Base-by-base conservation (phyloP, 2,797 vertebrate genomes). In the Hippoglossus hippoglossus region DNA sequence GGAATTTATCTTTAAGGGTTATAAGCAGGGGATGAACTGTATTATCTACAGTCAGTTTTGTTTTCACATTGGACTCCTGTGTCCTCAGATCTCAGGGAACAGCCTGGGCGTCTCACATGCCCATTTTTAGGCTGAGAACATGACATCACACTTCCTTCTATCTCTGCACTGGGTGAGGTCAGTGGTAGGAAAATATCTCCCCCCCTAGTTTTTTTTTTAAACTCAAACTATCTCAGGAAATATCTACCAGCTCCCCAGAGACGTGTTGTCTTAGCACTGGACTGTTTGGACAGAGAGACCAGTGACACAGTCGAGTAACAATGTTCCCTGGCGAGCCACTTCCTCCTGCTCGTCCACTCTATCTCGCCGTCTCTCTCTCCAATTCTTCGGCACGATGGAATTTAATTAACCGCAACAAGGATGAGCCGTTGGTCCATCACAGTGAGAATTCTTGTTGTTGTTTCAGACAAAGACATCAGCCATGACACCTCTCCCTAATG, bases 211-310 rank as follows among this genome's bases (percentile, higher is more conserved):
- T 19, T 24, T 47, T 80, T 64, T 68, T 57, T 56, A 49, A 63
- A 39, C 6, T 52, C 28, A 4, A 19, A 64, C 67, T 83, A 83
- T 90, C 85, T 75, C 80, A 79, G 86, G 84, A 89, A 90, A 84
- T 84, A 71, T 82, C 79, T 51, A 9, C 44, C 63, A 55, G 49
- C 63, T 87, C 85, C 75, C 68, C 46, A 2, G 81, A 77, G 84
- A 76, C 39, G 53, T 28, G 24, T 25, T 10, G 71, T 83, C 46
- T 61, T 6, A 41, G 25, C 63, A 62, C 39, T 13, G 19, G 54
- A 46, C 75, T 64, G 65, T 59, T 61, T 61, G 41, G 61, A 82
- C 55, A 55, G 68, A 73, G 62, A 68, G 51, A 75, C 15, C 18
- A 44, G 66, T 76, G 86, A 87, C 52, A 74, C 63, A 74, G 70